phyloP scores from a whole-genome alignment of 2,113 vertebrate species.

The Anolis carolinensis region DNA sequence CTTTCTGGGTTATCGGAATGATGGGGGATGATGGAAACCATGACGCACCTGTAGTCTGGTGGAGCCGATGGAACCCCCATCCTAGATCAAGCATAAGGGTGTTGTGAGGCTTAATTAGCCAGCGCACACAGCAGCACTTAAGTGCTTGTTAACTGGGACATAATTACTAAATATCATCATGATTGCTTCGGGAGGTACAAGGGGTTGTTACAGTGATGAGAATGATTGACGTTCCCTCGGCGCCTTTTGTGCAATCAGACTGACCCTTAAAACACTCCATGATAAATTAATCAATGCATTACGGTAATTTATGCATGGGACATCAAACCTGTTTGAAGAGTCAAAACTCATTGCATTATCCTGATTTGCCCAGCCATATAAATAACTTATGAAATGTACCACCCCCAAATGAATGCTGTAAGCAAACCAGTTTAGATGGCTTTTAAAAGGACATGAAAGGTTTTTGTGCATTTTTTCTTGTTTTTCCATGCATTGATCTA shows the following conservation, averaged over 20 bases:
- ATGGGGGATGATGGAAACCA: background rate
- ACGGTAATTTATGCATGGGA: conserved; percentile 46
- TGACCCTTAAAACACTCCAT: conserved; percentile 30
- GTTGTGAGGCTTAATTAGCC: conserved; percentile 60
- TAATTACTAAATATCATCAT: conserved; percentile 67
- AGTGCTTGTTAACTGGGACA: conserved; percentile 46
- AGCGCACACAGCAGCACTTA: conserved; percentile 24
- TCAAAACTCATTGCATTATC: conserved; percentile 7
- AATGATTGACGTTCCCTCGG: conserved; percentile 62
- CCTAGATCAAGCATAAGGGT: conserved; percentile 43
- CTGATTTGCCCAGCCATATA: background rate
- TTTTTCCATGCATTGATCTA: no score
- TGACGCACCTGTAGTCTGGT: rapidly evolving
- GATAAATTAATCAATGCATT: conserved; percentile 42
- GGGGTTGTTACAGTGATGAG: conserved; percentile 60
- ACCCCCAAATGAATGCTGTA: background rate
- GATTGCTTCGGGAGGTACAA: conserved; percentile 63
- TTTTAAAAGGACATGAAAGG: background rate
- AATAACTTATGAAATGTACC: background rate
- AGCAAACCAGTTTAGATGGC: background rate
- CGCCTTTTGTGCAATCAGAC: conserved; percentile 57
- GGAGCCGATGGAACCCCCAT: background rate
- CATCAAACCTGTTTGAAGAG: conserved; percentile 46
- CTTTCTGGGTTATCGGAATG: no score
- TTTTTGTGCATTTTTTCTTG: background rate